phyloP scores from a whole-genome alignment of 2,888 invertebrate species.

The Euplagia quadripunctaria region DNA sequence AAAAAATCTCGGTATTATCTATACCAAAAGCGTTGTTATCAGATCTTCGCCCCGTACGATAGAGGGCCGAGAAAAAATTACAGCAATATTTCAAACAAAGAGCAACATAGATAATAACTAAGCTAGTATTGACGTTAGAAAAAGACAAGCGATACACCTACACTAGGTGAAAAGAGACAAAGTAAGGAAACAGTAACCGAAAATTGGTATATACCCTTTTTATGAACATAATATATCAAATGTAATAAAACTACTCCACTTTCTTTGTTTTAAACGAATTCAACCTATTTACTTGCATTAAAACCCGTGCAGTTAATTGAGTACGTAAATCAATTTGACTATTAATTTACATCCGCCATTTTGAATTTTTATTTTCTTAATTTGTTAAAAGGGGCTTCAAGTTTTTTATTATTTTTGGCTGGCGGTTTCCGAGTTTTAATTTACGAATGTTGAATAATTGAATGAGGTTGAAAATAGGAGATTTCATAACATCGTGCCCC shows the following conservation, averaged over 20 bases:
- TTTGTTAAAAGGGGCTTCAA: not conserved
- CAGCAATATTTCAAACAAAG: constrained; percentile 51
- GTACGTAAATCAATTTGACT: constrained; percentile 19
- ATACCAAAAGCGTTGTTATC: constrained; percentile 40
- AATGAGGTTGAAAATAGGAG: constrained; percentile 33
- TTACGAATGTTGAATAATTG: constrained; percentile 34
- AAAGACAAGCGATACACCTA: constrained; percentile 24
- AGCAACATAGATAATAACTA: constrained; percentile 54
- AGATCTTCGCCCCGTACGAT: constrained; percentile 36
- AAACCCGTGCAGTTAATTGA: constrained; percentile 28
- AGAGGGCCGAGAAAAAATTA: constrained; percentile 49
- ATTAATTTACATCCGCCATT: constrained; percentile 23
- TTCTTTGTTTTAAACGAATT: constrained; percentile 58
- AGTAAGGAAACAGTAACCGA: constrained; percentile 45
- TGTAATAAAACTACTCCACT: constrained; percentile 54
- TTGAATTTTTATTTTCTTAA: constrained; percentile 21
- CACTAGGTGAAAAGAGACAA: constrained; percentile 28
- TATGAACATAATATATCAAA: constrained; percentile 63
- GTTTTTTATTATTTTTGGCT: not conserved
- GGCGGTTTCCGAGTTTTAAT: constrained; percentile 16
- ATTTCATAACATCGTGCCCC: constrained; percentile 37
- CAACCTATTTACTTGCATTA: constrained; percentile 50
- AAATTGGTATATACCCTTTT: constrained; percentile 57
- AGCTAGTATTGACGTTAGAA: constrained; percentile 35
- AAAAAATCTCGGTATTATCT: constrained; percentile 43